Evolutionary conservation across 2,888 invertebrate species (phyloP).

Genomic region (Lymantria monacha): DNA sequence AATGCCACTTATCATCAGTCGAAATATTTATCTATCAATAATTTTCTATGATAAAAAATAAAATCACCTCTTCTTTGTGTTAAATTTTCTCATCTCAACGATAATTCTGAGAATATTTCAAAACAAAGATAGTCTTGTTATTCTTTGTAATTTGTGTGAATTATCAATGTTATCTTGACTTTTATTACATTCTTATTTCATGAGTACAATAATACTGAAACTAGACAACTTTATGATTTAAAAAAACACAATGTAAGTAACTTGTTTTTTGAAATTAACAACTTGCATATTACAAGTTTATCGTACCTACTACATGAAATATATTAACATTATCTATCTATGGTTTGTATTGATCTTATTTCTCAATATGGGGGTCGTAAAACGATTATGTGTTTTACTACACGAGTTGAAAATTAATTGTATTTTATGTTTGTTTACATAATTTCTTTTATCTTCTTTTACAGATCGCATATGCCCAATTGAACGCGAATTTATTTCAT

Average conservation of each 20-base stretch:
- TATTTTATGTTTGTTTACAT: too few relatives aligned
- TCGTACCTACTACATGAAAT: too few relatives aligned
- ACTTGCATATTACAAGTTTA: constrained; percentile 5
- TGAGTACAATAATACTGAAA: constrained; percentile 2
- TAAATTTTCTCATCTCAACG: too few relatives aligned
- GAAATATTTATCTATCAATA: too few relatives aligned
- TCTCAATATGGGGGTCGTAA: neutral
- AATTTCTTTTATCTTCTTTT: too few relatives aligned
- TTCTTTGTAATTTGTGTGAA: constrained; percentile 1
- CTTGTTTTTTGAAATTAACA: neutral
- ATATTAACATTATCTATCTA: constrained; percentile 7
- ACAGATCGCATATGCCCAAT: too few relatives aligned
- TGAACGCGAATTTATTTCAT: too few relatives aligned
- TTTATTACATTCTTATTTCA: constrained; percentile 6
- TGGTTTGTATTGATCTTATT: constrained; percentile 3
- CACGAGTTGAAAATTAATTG: too few relatives aligned
- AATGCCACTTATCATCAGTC: too few relatives aligned
- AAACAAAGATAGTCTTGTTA: neutral
- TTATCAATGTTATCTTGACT: neutral
- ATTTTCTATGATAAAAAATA: too few relatives aligned
- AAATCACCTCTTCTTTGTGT: too few relatives aligned
- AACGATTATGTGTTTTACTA: too few relatives aligned
- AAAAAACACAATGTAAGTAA: neutral
- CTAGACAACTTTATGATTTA: neutral
- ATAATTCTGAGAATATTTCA: constrained; percentile 1